These are phyloP conservation scores for Ascidia mentula DNA, from an alignment of 23 tunicate genomes.

Conservation along the genomic window DNA sequence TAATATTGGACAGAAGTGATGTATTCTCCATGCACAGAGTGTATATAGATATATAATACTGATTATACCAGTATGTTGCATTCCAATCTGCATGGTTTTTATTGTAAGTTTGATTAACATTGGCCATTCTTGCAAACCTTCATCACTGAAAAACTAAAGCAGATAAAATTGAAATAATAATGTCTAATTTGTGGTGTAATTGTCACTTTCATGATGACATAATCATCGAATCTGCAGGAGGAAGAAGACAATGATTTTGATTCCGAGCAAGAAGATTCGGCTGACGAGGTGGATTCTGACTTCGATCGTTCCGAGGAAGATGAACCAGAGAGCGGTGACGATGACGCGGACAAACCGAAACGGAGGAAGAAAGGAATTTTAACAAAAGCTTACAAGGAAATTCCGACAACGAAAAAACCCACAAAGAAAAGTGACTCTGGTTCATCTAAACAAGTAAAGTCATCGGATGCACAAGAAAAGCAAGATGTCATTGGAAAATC, in stretches of 20 bases:
- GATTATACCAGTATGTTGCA: too few species aligned
- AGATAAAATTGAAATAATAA: too few species aligned
- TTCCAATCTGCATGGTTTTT: too few species aligned
- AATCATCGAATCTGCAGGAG: too few species aligned
- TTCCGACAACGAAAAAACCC: conserved; percentile 30
- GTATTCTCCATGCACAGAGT: too few species aligned
- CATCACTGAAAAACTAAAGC: too few species aligned
- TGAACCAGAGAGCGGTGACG: conserved; percentile 71
- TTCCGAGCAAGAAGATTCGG: conserved; percentile 80
- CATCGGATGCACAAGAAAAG: neutral
- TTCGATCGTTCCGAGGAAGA: conserved; percentile 90
- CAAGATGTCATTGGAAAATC: neutral
- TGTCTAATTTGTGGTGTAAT: too few species aligned
- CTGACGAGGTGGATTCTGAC: conserved; percentile 96
- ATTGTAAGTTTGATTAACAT: too few species aligned
- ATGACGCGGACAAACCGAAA: conserved; percentile 49
- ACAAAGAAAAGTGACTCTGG: neutral
- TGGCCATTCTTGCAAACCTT: too few species aligned
- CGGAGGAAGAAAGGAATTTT: conserved; percentile 44
- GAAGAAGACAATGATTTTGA: conserved; percentile 84
- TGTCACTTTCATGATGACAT: too few species aligned
- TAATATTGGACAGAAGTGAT: too few species aligned
- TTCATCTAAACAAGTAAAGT: conserved; percentile 1
- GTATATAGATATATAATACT: too few species aligned
- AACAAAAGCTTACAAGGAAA: conserved; percentile 91